These are phyloP conservation scores for Anguilla obscura DNA, from an alignment of 2,797 vertebrate genomes.

Conservation along the genomic window DNA sequence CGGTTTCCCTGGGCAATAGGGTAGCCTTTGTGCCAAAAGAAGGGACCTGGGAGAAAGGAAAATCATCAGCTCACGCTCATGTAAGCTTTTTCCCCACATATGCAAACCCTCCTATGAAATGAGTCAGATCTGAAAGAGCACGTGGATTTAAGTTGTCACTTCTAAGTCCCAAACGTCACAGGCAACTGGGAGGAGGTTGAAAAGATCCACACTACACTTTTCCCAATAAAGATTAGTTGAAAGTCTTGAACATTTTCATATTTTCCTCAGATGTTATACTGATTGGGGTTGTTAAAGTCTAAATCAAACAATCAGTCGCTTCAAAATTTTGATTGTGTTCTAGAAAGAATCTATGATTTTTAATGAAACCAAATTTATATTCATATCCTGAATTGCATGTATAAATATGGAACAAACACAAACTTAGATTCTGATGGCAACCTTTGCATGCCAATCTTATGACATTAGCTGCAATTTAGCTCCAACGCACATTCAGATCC, in stretches of 20 bases:
- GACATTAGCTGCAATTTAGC: too few relatives aligned
- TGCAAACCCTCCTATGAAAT: neutral
- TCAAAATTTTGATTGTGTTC: neutral
- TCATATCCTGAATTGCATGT: neutral
- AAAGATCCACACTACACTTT: too few relatives aligned
- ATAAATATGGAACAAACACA: neutral
- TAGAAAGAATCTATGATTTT: neutral
- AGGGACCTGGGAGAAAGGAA: slow-evolving; percentile 75
- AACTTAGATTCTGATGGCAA: neutral
- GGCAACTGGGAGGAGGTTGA: too few relatives aligned
- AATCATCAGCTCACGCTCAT: neutral
- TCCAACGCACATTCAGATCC: neutral
- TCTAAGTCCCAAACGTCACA: too few relatives aligned
- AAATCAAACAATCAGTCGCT: neutral
- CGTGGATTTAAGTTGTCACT: too few relatives aligned
- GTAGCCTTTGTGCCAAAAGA: slow-evolving; percentile 83
- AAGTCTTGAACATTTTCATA: too few relatives aligned
- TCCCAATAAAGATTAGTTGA: too few relatives aligned
- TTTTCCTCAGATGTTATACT: neutral
- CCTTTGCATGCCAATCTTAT: neutral
- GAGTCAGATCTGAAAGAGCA: too few relatives aligned
- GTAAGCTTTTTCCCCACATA: neutral
- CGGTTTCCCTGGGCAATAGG: slow-evolving; percentile 84
- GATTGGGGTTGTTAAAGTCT: neutral
- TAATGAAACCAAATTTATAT: neutral